Percentiles rank a stretch among this genome's conserved stretches.
These are phyloP conservation scores for Actias luna DNA, from an alignment of 2,888 invertebrate genomes.

Conservation along the genomic window DNA sequence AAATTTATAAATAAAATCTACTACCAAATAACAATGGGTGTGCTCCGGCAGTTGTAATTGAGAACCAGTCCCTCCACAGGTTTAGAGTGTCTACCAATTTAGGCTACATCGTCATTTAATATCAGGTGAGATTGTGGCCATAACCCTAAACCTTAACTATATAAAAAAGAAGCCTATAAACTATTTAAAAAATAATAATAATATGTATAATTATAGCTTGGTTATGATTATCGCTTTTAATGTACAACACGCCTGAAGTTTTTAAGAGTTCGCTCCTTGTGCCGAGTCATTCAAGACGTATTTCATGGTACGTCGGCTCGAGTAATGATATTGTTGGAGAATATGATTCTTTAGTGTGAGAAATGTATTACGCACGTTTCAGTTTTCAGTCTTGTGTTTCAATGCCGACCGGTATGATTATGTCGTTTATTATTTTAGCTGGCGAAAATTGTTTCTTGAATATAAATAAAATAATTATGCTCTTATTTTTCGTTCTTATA, in stretches of 20 bases:
- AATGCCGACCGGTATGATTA: slow-evolving; percentile 5
- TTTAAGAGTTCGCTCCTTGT: slow-evolving; percentile 69
- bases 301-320: slow-evolving; percentile 80
- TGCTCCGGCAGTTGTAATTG: no score
- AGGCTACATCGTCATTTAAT: no score
- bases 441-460: not conserved
- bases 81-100: no score
- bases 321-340: slow-evolving; percentile 78
- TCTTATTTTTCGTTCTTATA: not conserved
- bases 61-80: no score
- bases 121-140: no score
- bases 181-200: no score
- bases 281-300: slow-evolving; percentile 80
- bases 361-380: slow-evolving; percentile 69
- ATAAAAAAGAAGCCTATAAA: no score
- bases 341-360: slow-evolving; percentile 75
- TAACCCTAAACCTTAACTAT: no score
- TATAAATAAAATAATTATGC: not conserved
- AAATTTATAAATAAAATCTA: no score
- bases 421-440: not conserved
- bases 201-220: no score
- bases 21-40: no score
- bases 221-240: slow-evolving; percentile 27
- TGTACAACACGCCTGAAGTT: slow-evolving; percentile 33
- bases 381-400: slow-evolving; percentile 24